Conservation (phyloP, 2,888 invertebrate species). For the Drosophila histrio region DNA sequence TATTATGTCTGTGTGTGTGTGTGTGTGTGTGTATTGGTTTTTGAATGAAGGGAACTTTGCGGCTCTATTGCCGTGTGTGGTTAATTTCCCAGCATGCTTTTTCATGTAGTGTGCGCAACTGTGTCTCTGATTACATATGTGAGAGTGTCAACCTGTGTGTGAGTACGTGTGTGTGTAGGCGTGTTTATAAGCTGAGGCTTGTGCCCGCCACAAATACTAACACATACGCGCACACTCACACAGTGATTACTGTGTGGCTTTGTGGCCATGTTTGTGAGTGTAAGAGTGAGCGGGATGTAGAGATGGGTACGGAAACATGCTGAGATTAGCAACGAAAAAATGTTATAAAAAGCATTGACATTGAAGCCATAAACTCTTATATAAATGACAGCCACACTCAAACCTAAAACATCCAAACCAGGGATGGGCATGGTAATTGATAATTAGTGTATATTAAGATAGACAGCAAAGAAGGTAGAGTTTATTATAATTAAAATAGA, state of each 20-base stretch:
- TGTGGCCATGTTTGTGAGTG: constrained; percentile 1
- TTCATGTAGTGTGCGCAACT: constrained; percentile 39
- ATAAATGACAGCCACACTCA: constrained; percentile 17
- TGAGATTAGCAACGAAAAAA: constrained; percentile 45
- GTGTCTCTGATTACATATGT: constrained; percentile 58
- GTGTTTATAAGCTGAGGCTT: constrained; percentile 26
- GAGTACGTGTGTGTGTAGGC: constrained; percentile 17
- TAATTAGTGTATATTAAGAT: constrained; percentile 1
- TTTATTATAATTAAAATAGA: not conserved
- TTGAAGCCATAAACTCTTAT: constrained; percentile 36
- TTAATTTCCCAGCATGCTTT: constrained; percentile 39
- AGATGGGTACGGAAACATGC: constrained; percentile 6
- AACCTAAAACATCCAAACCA: constrained; percentile 16
- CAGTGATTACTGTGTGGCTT: constrained; percentile 26
- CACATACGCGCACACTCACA: constrained; percentile 19
- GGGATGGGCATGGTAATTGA: constrained; percentile 10
- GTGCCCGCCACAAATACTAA: constrained; percentile 38
- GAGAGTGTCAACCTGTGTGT: constrained; percentile 22
- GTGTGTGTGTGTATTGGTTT: constrained; percentile 7
- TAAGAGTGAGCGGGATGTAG: not conserved
- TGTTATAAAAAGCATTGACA: constrained; percentile 49
- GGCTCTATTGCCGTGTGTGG: constrained; percentile 29
- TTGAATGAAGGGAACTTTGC: constrained; percentile 15
- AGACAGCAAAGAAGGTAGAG: not conserved
- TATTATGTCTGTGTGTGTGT: not conserved